Percentiles rank a stretch among this genome's conserved stretches.
Evolutionary conservation across 2,797 vertebrate species (phyloP).

Genomic region (Jordanella pulchra): DNA sequence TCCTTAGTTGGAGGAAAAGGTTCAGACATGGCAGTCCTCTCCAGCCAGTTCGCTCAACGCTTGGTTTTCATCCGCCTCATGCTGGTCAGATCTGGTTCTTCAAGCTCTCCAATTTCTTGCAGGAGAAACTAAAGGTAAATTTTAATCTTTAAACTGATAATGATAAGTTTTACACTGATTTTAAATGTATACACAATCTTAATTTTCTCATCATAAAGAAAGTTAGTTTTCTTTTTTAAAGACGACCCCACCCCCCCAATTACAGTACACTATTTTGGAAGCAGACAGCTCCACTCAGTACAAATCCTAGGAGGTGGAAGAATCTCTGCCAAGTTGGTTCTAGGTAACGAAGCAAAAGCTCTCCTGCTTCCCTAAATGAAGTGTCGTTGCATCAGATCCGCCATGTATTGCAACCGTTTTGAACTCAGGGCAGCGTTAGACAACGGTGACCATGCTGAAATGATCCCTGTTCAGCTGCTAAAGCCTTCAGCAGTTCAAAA

Average conservation of each 20-base stretch:
- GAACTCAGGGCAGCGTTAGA: neutral
- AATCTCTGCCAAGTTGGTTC: no score
- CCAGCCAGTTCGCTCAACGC: slow-evolving; percentile 91
- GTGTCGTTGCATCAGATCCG: no score
- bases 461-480: neutral
- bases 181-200: neutral
- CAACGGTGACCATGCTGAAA: neutral
- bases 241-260: no score
- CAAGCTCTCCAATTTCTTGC: slow-evolving; percentile 92
- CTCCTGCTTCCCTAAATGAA: no score
- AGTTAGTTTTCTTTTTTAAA: no score
- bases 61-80: slow-evolving; percentile 91
- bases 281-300: no score
- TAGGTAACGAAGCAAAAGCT: no score
- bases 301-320: no score
- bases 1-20: slow-evolving; percentile 90
- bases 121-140: slow-evolving; percentile 90
- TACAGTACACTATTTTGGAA: no score
- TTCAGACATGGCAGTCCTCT: slow-evolving; percentile 92
- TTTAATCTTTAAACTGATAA: slow-evolving; percentile 18
- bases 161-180: neutral
- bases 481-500: no score
- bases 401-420: no score
- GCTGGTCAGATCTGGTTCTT: slow-evolving; percentile 94
- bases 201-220: no score